phyloP scores from a whole-genome alignment of 2,888 invertebrate species.

The Podotricha telesiphe region DNA sequence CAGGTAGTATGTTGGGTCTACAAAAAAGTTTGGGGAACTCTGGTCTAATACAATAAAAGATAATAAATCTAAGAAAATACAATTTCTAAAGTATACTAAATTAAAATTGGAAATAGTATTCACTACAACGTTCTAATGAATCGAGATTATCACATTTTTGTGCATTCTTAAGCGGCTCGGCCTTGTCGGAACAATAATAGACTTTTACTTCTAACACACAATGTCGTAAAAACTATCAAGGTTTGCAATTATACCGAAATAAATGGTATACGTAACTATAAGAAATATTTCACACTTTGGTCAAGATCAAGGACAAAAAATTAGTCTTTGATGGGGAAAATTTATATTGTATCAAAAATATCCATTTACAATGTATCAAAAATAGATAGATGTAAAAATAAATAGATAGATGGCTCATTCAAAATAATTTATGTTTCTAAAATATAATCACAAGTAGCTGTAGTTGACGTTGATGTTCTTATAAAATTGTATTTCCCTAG shows the following conservation, averaged over 20 bases:
- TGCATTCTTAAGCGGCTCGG: not conserved
- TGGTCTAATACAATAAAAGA: too few species aligned
- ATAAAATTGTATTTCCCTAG: too few species aligned
- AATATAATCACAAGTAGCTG: too few species aligned
- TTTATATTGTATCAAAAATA: too few species aligned
- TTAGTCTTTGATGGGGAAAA: not conserved
- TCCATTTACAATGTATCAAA: too few species aligned
- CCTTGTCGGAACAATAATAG: slow-evolving; percentile 4
- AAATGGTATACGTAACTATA: not conserved
- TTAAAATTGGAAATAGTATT: not conserved
- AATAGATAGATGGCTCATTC: too few species aligned
- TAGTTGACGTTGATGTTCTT: too few species aligned
- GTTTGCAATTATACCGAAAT: slow-evolving; percentile 8
- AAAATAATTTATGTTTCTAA: too few species aligned
- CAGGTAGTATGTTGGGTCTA: too few species aligned
- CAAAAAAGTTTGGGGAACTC: too few species aligned
- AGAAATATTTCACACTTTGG: not conserved
- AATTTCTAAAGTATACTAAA: not conserved
- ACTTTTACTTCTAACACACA: slow-evolving; percentile 4
- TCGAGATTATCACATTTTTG: not conserved
- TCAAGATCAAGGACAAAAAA: not conserved
- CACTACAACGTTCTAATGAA: not conserved
- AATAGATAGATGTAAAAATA: too few species aligned
- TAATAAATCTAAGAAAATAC: too few species aligned
- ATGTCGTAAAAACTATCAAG: slow-evolving; percentile 13